Percentiles rank a stretch among this genome's conserved stretches.
Evolutionary conservation across 2,113 vertebrate species (phyloP).

Genomic region (Cettia cetti): DNA sequence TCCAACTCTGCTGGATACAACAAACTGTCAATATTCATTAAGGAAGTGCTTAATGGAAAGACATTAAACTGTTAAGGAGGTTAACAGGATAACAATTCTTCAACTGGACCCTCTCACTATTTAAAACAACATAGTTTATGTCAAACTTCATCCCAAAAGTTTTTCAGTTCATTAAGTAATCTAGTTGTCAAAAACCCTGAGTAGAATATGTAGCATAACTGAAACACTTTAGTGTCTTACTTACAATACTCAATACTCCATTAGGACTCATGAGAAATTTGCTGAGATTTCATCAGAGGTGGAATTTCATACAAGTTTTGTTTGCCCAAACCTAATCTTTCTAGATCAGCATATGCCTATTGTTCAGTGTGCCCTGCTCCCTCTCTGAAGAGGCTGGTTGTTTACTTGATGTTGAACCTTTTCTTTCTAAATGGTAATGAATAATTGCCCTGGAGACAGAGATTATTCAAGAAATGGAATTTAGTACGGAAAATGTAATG

Average conservation of each 20-base stretch:
- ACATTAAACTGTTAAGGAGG: neutral
- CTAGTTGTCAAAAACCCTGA: neutral
- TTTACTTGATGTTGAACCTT: neutral
- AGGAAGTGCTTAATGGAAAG: neutral
- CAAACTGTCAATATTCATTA: neutral
- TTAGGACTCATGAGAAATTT: neutral
- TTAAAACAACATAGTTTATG: neutral
- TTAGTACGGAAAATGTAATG: slow-evolving; percentile 2
- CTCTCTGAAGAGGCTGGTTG: neutral
- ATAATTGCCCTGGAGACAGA: neutral
- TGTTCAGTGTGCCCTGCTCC: neutral
- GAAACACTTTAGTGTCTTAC: neutral
- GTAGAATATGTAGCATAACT: neutral
- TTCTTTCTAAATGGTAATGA: slow-evolving; percentile 20
- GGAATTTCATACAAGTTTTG: neutral
- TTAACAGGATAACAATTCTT: neutral
- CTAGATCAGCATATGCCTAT: neutral
- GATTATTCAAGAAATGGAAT: neutral
- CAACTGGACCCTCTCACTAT: neutral
- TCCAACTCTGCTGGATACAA: neutral
- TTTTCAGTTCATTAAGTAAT: neutral
- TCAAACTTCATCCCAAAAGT: neutral
- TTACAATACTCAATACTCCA: neutral
- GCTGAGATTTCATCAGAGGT: neutral
- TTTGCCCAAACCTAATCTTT: neutral